These are phyloP conservation scores for Papilio gigon DNA, from an alignment of 2,888 invertebrate species.

Conservation along the genomic window DNA sequence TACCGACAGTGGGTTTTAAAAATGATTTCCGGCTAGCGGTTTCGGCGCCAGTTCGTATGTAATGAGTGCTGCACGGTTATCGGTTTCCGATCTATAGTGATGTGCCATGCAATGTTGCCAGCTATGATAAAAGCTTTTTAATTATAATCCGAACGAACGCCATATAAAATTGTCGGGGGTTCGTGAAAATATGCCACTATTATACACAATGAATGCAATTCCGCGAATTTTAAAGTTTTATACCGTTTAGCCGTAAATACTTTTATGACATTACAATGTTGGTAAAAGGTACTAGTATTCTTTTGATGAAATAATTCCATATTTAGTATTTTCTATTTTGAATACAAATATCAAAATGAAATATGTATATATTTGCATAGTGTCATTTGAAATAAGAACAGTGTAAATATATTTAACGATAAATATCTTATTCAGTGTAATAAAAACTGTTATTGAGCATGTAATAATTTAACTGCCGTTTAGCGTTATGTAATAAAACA, in stretches of 20 bases:
- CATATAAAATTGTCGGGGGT: constrained; percentile 36
- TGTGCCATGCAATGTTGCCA: constrained; percentile 45
- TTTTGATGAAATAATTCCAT: neutral
- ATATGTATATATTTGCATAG: neutral
- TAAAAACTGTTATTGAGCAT: neutral
- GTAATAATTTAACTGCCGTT: constrained; percentile 12
- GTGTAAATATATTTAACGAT: neutral
- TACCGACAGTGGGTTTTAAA: constrained; percentile 54
- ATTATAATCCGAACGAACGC: constrained; percentile 13
- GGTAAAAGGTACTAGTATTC: neutral
- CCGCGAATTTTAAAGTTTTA: neutral
- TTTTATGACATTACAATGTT: neutral
- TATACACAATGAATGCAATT: neutral
- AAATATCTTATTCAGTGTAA: neutral
- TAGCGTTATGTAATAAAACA: constrained; percentile 35
- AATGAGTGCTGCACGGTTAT: constrained; percentile 65
- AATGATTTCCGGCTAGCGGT: constrained; percentile 75
- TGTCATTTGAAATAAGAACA: neutral
- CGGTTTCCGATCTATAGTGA: constrained; percentile 68
- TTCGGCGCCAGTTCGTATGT: constrained; percentile 61
- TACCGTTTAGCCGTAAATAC: neutral
- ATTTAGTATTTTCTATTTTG: neutral
- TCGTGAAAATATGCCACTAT: constrained; percentile 10
- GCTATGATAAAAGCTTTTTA: neutral
- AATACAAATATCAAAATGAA: neutral